Percentiles rank a stretch among this genome's conserved stretches.
These are phyloP conservation scores for Vireo griseus DNA, from an alignment of 2,797 vertebrate species.

Conservation along the genomic window DNA sequence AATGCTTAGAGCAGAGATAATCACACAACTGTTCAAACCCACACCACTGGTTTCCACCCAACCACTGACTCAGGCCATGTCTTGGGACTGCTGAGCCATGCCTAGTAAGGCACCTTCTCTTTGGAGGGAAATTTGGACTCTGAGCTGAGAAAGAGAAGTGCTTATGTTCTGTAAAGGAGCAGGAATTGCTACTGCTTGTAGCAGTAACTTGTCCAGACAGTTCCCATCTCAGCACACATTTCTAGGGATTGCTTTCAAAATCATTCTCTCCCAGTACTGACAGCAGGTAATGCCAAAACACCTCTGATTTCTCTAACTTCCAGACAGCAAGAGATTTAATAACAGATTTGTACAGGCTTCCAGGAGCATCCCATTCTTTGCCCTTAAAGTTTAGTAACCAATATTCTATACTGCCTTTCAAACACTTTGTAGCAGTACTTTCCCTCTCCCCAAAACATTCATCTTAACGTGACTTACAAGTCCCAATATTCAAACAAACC, in stretches of 20 bases:
- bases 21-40: neutral
- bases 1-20: neutral
- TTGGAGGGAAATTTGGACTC: neutral
- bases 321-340: neutral
- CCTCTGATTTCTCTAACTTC: neutral
- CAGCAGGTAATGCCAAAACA: neutral
- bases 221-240: neutral
- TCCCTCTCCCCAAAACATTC: neutral
- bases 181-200: neutral
- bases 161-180: neutral
- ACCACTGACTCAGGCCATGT: neutral
- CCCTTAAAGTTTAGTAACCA: neutral
- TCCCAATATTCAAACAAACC: neutral
- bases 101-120: neutral
- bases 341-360: neutral
- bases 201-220: neutral
- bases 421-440: neutral
- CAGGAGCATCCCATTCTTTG: neutral
- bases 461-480: neutral
- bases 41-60: neutral
- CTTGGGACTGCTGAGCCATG: neutral
- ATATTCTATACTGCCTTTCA: neutral
- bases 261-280: neutral
- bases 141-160: neutral
- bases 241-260: neutral